Conservation (phyloP, 2,797 vertebrate species). For the Rhinogobio ventralis region DNA sequence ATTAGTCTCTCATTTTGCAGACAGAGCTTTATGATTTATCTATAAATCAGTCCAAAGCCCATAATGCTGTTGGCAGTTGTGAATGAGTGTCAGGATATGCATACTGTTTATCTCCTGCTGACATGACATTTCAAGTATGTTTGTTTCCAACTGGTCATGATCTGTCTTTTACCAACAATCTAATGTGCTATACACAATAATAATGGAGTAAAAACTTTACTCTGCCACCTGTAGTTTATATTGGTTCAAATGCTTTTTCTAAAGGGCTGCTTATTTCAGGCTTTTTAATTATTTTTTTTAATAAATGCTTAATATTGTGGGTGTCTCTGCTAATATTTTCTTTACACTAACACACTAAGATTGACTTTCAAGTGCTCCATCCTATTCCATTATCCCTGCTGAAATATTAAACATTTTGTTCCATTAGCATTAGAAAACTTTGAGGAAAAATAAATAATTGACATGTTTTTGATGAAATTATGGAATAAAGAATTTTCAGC, state of each 20-base stretch:
- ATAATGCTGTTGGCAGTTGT: conserved; percentile 49
- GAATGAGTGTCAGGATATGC: conserved; percentile 54
- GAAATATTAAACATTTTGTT: background rate
- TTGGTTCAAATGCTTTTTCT: conserved; percentile 6
- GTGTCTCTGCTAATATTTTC: conserved; percentile 24
- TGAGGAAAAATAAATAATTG: background rate
- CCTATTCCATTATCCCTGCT: conserved; percentile 20
- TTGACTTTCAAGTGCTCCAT: conserved; percentile 10
- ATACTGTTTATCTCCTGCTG: conserved; percentile 57
- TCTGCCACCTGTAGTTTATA: background rate
- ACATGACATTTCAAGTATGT: conserved; percentile 40
- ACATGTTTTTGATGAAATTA: background rate
- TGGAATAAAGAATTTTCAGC: conserved; percentile 5
- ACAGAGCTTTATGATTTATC: conserved; percentile 53
- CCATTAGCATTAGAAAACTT: background rate
- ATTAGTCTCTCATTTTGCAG: conserved; percentile 26
- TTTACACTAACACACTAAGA: conserved; percentile 47
- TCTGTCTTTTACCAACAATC: background rate
- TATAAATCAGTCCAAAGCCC: conserved; percentile 58
- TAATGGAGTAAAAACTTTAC: background rate
- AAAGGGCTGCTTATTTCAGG: conserved; percentile 21
- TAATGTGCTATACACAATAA: background rate
- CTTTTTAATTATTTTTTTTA: background rate
- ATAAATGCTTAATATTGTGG: conserved; percentile 14
- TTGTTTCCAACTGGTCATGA: background rate